phyloP scores from a whole-genome alignment of 2,797 vertebrate species.

The Falco concolor region DNA sequence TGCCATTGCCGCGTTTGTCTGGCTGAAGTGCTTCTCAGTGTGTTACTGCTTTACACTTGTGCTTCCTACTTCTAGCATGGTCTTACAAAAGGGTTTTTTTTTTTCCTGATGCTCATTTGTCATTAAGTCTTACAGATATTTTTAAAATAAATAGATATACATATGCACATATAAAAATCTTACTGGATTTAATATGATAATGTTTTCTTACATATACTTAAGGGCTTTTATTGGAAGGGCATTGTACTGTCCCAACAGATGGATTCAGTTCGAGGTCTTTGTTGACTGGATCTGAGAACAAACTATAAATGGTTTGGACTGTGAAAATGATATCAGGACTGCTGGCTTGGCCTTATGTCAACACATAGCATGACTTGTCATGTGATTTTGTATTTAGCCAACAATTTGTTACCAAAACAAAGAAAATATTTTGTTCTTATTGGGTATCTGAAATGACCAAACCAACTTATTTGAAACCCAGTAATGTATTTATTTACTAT shows the following conservation, averaged over 20 bases:
- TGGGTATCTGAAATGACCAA: constrained; percentile 13
- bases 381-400: constrained; percentile 34
- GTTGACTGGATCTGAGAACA: not conserved
- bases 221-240: not conserved
- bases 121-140: not conserved
- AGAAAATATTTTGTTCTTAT: constrained; percentile 42
- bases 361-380: constrained; percentile 13
- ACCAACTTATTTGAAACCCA: not conserved
- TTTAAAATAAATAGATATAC: too few relatives aligned
- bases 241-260: not conserved
- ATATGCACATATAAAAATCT: not conserved
- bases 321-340: constrained; percentile 8
- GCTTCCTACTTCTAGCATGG: not conserved
- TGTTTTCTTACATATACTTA: not conserved
- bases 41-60: not conserved
- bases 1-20: not conserved
- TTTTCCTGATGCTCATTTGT: not conserved
- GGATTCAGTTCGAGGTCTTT: not conserved
- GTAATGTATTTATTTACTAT: not conserved
- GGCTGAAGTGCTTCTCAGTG: fast-evolving
- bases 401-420: constrained; percentile 35
- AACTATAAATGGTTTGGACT: constrained; percentile 49
- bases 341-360: constrained; percentile 14
- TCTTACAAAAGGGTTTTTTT: not conserved
- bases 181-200: not conserved